Evolutionary conservation across 2,797 vertebrate genomes (phyloP).

Genomic region (Cheracebus regulus): DNA sequence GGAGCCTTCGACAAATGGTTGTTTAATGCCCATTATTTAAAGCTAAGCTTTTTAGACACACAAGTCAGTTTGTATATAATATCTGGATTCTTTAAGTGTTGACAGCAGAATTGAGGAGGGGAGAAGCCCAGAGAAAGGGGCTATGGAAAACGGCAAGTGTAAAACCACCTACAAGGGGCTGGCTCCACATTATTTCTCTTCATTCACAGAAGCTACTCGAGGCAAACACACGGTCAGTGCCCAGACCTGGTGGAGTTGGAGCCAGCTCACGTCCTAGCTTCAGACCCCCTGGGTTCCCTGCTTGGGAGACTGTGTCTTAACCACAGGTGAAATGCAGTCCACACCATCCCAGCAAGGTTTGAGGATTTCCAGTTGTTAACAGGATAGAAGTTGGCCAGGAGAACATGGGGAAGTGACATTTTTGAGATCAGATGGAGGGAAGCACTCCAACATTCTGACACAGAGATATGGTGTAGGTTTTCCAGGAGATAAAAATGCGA

Average conservation of each 20-base stretch:
- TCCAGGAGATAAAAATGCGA: background rate
- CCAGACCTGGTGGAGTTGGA: too few relatives aligned
- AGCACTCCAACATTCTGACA: background rate
- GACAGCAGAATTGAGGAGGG: background rate
- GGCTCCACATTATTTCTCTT: background rate
- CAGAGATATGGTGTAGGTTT: background rate
- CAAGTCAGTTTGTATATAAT: background rate
- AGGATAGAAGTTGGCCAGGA: background rate
- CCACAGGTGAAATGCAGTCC: background rate
- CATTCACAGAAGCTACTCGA: background rate
- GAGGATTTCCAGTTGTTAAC: background rate
- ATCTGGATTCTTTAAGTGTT: background rate
- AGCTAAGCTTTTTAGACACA: background rate
- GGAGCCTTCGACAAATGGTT: background rate
- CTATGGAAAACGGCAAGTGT: background rate
- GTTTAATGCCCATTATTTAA: too few relatives aligned
- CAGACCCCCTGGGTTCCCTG: background rate
- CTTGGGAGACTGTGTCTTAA: background rate
- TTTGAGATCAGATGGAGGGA: background rate
- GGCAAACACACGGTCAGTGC: background rate
- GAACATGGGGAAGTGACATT: background rate
- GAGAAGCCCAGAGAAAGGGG: background rate
- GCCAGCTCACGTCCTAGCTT: background rate
- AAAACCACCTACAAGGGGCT: too few relatives aligned
- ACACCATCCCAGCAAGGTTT: background rate